Conservation (phyloP, 2,113 vertebrate species). For the Grammatotria lemairii region DNA sequence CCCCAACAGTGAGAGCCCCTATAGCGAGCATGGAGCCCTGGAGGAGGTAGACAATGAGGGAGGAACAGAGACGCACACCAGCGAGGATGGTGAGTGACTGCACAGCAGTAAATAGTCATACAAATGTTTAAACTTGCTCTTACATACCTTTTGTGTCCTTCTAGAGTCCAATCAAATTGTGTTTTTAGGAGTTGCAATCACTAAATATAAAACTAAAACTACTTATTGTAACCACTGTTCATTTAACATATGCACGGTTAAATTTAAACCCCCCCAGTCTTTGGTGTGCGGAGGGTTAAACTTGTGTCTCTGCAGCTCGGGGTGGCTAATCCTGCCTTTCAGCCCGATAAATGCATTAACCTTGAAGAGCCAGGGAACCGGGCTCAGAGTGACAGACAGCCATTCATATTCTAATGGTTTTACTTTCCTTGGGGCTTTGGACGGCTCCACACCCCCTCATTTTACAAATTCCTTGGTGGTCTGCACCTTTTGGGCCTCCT, state of each 20-base stretch:
- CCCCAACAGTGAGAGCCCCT: conserved; percentile 86
- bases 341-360: conserved; percentile 35
- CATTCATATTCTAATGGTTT: conserved; percentile 58
- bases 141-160: neutral
- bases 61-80: conserved; percentile 89
- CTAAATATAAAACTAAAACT: neutral
- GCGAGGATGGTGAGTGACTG: conserved; percentile 84
- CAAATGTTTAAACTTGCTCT: neutral
- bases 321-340: conserved; percentile 52
- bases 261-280: neutral
- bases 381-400: conserved; percentile 3
- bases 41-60: conserved; percentile 94
- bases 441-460: neutral
- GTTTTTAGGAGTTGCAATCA: neutral
- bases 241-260: neutral
- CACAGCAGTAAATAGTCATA: neutral
- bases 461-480: conserved; percentile 4
- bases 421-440: neutral
- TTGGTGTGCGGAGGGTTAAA: conserved; percentile 2
- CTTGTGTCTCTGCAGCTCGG: neutral
- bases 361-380: conserved; percentile 17
- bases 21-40: conserved; percentile 88
- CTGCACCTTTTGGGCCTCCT: neutral
- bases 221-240: neutral
- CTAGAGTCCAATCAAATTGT: neutral